A percentile compares a stretch with the other conserved stretches of the same genome.
Evolutionary conservation across 2,797 vertebrate genomes (phyloP).

Genomic region (Alauda arvensis): DNA sequence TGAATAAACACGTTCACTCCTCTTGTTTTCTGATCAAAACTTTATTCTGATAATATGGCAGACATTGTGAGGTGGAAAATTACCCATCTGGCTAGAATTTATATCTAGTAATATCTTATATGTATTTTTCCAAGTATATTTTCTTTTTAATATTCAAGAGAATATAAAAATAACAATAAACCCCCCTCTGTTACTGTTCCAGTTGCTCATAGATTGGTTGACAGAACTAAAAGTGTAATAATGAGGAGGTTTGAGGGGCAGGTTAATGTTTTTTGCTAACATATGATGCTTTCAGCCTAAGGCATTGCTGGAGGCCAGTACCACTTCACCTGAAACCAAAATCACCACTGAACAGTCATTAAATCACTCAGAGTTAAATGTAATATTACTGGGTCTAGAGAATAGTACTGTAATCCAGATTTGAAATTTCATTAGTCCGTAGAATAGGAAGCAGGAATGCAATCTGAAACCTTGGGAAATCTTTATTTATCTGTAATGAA

Average conservation of each 20-base stretch:
- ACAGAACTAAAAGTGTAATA: constrained; percentile 69
- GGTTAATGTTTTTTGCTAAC: constrained; percentile 60
- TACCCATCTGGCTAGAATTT: constrained; percentile 34
- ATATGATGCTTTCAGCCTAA: constrained; percentile 66
- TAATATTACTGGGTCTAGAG: constrained; percentile 52
- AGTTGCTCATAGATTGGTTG: constrained; percentile 33
- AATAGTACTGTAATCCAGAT: constrained; percentile 44
- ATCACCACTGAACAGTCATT: constrained; percentile 58
- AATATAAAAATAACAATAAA: constrained; percentile 59
- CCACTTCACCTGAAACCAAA: constrained; percentile 55
- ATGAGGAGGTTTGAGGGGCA: constrained; percentile 63
- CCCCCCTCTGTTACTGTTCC: background rate
- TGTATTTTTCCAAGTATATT: constrained; percentile 8
- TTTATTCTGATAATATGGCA: constrained; percentile 29
- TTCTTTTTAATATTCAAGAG: constrained; percentile 42
- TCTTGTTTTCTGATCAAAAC: background rate
- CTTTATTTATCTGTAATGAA: constrained; percentile 17
- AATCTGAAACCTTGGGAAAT: constrained; percentile 1
- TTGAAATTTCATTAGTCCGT: background rate
- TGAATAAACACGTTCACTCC: background rate
- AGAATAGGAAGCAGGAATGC: constrained; percentile 8
- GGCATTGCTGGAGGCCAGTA: constrained; percentile 72
- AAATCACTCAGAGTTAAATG: constrained; percentile 62
- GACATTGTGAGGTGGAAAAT: constrained; percentile 9
- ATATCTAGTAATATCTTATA: constrained; percentile 15